Percentiles rank a stretch among this genome's conserved stretches.
phyloP scores from a whole-genome alignment of 2,113 vertebrate species.

The Pao palembangensis region DNA sequence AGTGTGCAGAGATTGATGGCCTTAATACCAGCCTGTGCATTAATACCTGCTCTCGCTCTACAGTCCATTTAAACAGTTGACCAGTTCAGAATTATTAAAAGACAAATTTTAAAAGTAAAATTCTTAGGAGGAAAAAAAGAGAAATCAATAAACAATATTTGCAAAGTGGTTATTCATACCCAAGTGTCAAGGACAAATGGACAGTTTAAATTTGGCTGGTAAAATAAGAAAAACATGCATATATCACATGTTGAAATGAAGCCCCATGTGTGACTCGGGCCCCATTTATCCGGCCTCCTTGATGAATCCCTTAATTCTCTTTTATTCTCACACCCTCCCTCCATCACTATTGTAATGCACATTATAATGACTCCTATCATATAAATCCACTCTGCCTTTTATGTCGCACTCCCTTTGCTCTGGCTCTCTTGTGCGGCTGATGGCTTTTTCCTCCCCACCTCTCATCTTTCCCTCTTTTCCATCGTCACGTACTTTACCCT shows the following conservation, averaged over 20 bases:
- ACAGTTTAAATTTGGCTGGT: no score
- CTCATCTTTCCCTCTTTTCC: conserved; percentile 22
- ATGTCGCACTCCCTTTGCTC: conserved; percentile 21
- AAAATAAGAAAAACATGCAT: no score
- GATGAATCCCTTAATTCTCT: conserved; percentile 15
- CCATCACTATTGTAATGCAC: conserved; percentile 10
- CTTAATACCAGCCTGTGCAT: no score
- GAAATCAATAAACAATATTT: neutral
- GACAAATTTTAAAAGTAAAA: no score
- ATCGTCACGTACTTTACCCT: conserved; percentile 9
- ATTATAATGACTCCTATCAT: conserved; percentile 33
- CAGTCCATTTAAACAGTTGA: no score
- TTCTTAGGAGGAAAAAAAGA: no score
- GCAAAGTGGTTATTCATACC: neutral
- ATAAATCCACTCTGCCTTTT: conserved; percentile 52
- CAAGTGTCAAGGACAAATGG: no score
- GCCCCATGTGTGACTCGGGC: neutral
- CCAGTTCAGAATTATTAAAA: no score
- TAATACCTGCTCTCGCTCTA: no score
- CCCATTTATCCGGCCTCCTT: conserved; percentile 5
- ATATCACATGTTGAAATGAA: conserved; percentile 2
- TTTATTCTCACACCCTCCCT: conserved; percentile 11
- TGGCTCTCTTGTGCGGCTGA: conserved; percentile 12
- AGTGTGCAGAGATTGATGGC: no score
- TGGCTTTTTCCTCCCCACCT: conserved; percentile 18